A percentile compares a stretch with the other conserved stretches of the same genome.
These are phyloP conservation scores for Equus quagga DNA, from an alignment of 2,113 vertebrate genomes.

Conservation along the genomic window DNA sequence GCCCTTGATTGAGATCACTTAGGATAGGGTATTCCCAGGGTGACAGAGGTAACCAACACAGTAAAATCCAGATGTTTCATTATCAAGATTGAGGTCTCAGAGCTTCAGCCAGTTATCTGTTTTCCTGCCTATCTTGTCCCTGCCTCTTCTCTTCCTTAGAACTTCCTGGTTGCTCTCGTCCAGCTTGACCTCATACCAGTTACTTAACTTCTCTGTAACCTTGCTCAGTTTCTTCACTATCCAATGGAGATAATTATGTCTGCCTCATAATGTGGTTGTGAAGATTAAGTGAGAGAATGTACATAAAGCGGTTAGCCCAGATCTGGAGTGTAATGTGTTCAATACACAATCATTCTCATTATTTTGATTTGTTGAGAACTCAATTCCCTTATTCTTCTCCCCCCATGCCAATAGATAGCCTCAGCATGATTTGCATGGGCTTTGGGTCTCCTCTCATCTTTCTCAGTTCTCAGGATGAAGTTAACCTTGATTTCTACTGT, in stretches of 20 bases:
- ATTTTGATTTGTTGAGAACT: neutral
- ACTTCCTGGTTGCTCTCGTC: neutral
- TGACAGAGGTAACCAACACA: neutral
- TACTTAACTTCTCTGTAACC: neutral
- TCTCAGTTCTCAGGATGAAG: neutral
- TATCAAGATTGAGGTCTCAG: neutral
- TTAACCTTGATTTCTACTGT: neutral
- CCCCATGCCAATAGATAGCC: neutral
- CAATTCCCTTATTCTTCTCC: neutral
- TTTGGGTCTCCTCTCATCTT: neutral
- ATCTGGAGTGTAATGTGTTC: neutral
- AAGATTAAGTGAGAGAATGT: neutral
- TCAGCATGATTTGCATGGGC: neutral
- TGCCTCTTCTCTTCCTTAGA: neutral
- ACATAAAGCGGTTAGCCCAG: neutral
- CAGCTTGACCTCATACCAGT: neutral
- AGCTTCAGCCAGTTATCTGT: neutral
- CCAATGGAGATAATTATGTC: neutral
- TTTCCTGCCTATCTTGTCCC: neutral
- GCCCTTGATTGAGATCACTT: neutral
- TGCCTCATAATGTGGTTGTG: too few relatives aligned
- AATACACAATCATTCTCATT: neutral
- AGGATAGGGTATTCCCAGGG: neutral
- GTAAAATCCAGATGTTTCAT: slow-evolving; percentile 1
- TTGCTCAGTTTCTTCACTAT: neutral